Conservation (phyloP, 2,888 invertebrate species). For the Limnephilus auricula region DNA sequence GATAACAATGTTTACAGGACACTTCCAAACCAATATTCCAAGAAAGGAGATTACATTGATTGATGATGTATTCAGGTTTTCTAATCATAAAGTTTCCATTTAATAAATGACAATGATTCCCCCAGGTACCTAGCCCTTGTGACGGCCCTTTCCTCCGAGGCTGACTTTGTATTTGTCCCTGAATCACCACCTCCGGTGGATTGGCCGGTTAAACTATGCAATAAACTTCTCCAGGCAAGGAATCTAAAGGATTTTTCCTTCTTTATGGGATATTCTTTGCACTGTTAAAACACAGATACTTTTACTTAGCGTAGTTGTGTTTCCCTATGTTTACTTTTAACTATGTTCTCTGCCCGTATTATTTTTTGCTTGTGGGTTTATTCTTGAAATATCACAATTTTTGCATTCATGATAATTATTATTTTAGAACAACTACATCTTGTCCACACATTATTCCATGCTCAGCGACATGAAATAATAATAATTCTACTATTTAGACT, state of each 20-base stretch:
- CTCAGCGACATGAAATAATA: background rate
- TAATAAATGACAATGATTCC: slow-evolving; percentile 5
- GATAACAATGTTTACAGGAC: background rate
- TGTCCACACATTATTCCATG: background rate
- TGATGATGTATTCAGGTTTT: background rate
- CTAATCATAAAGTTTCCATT: background rate
- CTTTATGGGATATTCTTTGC: slow-evolving; percentile 40
- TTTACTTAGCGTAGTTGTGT: slow-evolving; percentile 27
- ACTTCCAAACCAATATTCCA: background rate
- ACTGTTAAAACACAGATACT: slow-evolving; percentile 21
- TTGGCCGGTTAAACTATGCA: slow-evolving; percentile 96
- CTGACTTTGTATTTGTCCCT: slow-evolving; percentile 99
- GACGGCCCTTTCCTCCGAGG: slow-evolving; percentile 96
- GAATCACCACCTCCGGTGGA: slow-evolving; percentile 96
- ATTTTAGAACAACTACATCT: background rate
- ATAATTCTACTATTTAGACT: background rate
- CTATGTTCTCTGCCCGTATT: slow-evolving; percentile 36
- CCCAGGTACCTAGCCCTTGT: slow-evolving; percentile 97
- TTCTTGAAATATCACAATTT: slow-evolving; percentile 13
- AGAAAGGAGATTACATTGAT: background rate
- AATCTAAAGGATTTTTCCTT: slow-evolving; percentile 45
- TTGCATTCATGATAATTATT: slow-evolving; percentile 2
- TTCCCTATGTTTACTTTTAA: slow-evolving; percentile 27
- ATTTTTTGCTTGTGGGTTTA: slow-evolving; percentile 44
- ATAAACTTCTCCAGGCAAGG: slow-evolving; percentile 95